Evolutionary conservation across 2,113 vertebrate species (phyloP), one percentile per base, ranked within the genome.

Genomic region (Phoenicopterus ruber): DNA sequence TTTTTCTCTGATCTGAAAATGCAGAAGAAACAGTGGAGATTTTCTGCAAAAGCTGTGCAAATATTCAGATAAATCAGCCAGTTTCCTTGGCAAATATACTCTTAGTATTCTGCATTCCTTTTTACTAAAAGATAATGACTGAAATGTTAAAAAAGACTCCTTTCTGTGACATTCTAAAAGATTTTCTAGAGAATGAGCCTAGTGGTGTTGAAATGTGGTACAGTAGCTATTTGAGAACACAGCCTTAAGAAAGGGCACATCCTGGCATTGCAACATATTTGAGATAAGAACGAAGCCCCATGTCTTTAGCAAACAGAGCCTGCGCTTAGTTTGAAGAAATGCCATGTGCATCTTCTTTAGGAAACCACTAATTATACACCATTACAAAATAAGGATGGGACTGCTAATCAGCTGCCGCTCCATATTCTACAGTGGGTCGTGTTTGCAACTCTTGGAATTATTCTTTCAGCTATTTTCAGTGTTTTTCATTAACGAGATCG

Each of bases 401-500:
- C 86, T 90, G 88, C 67, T 97, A 88, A 94, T 95, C 79, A 95
- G 81, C 87, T 96, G 91, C 92, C 1, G 40, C 93, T 97, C 91
- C 78, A 19, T 95, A 79, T 96, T 97, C 88, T 89, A 11, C 61
- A 96, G 34, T 17, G 36, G 69, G 62, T 95, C 44, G 10, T 92
- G 69, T 95, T 96, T 96, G 82, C 88, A 91, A 13, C 57, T 96
- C 96, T 87, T 96, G 90, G 86, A 97, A 90, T 95, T 92, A 84
- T 78, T 95, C 38, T 69, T 93, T 96, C 81, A 95, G 94, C 86
- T 93, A 65, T 97, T 97, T 98, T 96, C 93, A 82, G 74, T 80
- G 50, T 47, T 96, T 91, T 95, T 96, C 92, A 93, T 98, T 97
- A 98, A 96, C 36, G 36, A 84, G 91, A 95, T 98, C 97, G 96